Conservation (phyloP, 2,888 invertebrate species). For the Cryptus viduatorius region DNA sequence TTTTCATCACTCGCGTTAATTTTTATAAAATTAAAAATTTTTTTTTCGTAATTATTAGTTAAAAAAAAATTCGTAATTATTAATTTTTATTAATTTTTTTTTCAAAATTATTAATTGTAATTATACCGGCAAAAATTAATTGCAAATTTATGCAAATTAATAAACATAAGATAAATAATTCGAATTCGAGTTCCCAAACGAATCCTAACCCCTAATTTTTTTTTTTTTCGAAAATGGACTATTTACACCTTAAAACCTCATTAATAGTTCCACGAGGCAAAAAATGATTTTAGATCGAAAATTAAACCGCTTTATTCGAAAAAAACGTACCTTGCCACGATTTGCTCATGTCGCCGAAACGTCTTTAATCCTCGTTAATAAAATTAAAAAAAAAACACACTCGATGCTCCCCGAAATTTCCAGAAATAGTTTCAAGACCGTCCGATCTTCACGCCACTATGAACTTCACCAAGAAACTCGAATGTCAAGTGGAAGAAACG, state of each 20-base stretch:
- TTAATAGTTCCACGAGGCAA: slow-evolving; percentile 14
- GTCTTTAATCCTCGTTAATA: slow-evolving; percentile 57
- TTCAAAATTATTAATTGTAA: too few relatives aligned
- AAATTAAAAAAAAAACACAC: slow-evolving; percentile 34
- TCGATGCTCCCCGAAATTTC: neutral
- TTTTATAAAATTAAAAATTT: too few relatives aligned
- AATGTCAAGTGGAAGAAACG: slow-evolving; percentile 30
- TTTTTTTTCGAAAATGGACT: too few relatives aligned
- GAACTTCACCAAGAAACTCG: slow-evolving; percentile 39
- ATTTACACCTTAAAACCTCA: neutral
- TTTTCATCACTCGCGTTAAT: too few relatives aligned
- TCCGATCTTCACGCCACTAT: slow-evolving; percentile 27
- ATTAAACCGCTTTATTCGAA: neutral
- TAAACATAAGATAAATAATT: too few relatives aligned
- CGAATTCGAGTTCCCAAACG: too few relatives aligned
- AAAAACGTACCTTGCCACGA: slow-evolving; percentile 79
- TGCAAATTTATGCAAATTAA: too few relatives aligned
- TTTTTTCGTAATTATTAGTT: too few relatives aligned
- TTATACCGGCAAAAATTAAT: too few relatives aligned
- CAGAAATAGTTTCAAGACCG: slow-evolving; percentile 19
- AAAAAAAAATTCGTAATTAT: too few relatives aligned
- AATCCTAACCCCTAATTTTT: too few relatives aligned
- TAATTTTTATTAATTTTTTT: too few relatives aligned
- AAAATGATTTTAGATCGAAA: neutral
- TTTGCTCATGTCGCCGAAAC: slow-evolving; percentile 78